phyloP scores from a whole-genome alignment of 1,140 invertebrate genomes.

The Globodera rostochiensis region DNA sequence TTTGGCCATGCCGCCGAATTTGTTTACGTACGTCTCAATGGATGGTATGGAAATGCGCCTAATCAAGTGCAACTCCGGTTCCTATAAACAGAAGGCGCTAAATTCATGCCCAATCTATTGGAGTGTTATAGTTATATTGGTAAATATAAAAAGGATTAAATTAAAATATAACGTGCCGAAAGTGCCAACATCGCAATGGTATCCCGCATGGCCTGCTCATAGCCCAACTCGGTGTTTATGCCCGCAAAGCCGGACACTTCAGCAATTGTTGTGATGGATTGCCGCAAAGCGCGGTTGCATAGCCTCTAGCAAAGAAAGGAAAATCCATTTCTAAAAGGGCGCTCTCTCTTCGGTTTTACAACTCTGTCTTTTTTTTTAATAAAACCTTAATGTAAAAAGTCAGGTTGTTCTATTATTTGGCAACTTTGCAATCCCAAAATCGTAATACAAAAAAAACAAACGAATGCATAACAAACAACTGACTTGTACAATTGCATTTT shows the following conservation, averaged over 20 bases:
- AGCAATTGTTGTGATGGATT: constrained; percentile 50
- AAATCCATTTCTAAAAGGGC: too few relatives aligned
- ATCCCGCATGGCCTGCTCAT: constrained; percentile 49
- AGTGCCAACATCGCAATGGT: constrained; percentile 48
- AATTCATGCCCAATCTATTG: too few relatives aligned
- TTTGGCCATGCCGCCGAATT: constrained; percentile 30
- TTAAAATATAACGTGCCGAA: constrained; percentile 38
- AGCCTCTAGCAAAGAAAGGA: constrained; percentile 34
- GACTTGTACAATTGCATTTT: constrained; percentile 60
- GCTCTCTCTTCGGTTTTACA: constrained; percentile 4
- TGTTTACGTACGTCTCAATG: constrained; percentile 46
- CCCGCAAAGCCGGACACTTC: constrained; percentile 48
- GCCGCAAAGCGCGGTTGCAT: constrained; percentile 45
- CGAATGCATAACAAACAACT: neutral
- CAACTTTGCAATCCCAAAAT: too few relatives aligned
- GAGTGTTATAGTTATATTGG: too few relatives aligned
- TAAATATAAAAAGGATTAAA: neutral
- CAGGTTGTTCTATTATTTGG: too few relatives aligned
- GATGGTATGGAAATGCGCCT: constrained; percentile 43
- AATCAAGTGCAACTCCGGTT: constrained; percentile 48
- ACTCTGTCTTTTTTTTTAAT: too few relatives aligned
- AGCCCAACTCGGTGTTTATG: constrained; percentile 39
- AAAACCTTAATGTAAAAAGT: too few relatives aligned
- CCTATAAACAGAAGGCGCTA: constrained; percentile 16
- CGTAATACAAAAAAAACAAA: too few relatives aligned